Conservation (phyloP, 2,113 vertebrate genomes). For the Archocentrus centrarchus region DNA sequence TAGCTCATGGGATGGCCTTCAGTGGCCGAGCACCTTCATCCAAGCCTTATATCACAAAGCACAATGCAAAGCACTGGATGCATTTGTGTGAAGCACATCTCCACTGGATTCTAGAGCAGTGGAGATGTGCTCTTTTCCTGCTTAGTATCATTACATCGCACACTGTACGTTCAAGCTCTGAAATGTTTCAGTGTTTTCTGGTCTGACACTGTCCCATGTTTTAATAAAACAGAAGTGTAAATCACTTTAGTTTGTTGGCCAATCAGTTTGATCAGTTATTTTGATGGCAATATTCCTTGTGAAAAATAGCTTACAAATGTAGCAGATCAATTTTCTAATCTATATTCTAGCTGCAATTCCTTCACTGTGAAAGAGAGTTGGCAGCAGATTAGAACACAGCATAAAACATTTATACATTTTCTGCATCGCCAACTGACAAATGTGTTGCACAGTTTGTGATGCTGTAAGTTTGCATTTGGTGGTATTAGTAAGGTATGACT, state of each 20-base stretch:
- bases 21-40: too few species aligned
- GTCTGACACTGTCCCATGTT: too few species aligned
- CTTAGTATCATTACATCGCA: neutral
- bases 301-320: neutral
- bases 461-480: neutral
- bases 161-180: neutral
- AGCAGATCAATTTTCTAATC: neutral
- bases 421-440: neutral
- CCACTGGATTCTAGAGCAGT: too few species aligned
- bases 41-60: too few species aligned
- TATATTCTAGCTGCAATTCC: neutral
- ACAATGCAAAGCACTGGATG: too few species aligned
- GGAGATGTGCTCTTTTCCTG: neutral
- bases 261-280: neutral
- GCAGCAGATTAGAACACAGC: neutral
- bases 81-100: too few species aligned
- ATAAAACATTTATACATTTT: conserved; percentile 1
- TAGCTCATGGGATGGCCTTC: too few species aligned
- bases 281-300: neutral
- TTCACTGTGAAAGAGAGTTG: neutral
- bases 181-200: neutral
- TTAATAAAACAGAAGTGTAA: neutral
- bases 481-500: neutral
- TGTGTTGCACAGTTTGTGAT: neutral
- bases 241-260: neutral